These are phyloP conservation scores for Aspidapion aeneum DNA, from an alignment of 2,888 invertebrate species.

Conservation along the genomic window DNA sequence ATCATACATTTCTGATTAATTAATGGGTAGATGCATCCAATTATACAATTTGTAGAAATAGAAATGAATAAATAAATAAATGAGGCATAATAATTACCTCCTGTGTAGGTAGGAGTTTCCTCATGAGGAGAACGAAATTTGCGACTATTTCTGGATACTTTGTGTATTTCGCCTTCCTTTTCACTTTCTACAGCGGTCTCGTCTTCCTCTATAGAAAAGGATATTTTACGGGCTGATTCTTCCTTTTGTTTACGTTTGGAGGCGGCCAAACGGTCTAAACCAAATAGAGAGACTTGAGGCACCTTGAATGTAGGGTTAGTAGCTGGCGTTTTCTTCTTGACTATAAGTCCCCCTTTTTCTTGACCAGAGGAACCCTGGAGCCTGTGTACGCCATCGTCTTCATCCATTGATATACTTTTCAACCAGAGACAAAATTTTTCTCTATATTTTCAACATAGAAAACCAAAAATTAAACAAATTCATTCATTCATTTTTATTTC, in stretches of 20 bases:
- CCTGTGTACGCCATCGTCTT: conserved; percentile 62
- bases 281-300: conserved; percentile 72
- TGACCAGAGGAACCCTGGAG: conserved; percentile 61
- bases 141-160: conserved; percentile 46
- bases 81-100: too few species aligned
- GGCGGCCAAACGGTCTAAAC: conserved; percentile 83
- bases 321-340: conserved; percentile 56
- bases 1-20: too few species aligned
- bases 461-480: too few species aligned
- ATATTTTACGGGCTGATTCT: conserved; percentile 61
- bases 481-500: too few species aligned
- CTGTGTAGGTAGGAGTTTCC: conserved; percentile 93
- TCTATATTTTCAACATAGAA: too few species aligned
- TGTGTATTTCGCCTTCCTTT: conserved; percentile 25
- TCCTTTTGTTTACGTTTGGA: conserved; percentile 61
- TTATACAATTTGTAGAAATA: too few species aligned
- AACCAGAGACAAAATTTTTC: too few species aligned
- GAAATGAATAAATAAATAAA: too few species aligned
- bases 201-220: conserved; percentile 52
- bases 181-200: conserved; percentile 42
- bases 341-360: conserved; percentile 65
- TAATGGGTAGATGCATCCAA: too few species aligned
- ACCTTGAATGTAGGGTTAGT: conserved; percentile 63
- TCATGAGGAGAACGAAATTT: conserved; percentile 76
- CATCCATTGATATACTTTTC: too few species aligned